Percentiles rank a stretch among this genome's conserved stretches.
phyloP scores from a whole-genome alignment of 2,888 invertebrate species.

The Hyles lineata region DNA sequence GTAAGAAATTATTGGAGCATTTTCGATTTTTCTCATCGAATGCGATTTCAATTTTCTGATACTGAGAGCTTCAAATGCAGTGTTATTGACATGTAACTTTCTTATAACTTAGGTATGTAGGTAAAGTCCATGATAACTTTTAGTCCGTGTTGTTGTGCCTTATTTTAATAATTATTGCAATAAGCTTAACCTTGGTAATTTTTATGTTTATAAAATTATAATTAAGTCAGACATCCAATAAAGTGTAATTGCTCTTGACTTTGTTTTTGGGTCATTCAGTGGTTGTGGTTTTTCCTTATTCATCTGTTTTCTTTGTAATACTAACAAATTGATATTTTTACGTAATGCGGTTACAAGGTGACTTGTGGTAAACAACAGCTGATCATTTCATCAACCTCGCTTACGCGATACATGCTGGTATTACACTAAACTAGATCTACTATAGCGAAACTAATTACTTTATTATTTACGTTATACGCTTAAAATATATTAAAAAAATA shows the following conservation, averaged over 20 bases:
- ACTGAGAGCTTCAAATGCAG: neutral
- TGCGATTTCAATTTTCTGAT: neutral
- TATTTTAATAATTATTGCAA: neutral
- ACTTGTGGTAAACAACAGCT: conserved; percentile 24
- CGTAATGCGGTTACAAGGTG: conserved; percentile 13
- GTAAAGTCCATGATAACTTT: neutral
- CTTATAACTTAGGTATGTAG: neutral
- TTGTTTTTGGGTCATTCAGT: conserved; percentile 43
- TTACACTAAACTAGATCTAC: neutral
- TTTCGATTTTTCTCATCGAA: neutral
- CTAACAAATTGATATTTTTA: conserved; percentile 7
- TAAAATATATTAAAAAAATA: no score
- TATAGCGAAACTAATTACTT: neutral
- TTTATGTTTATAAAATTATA: neutral
- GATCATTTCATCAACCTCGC: conserved; percentile 6
- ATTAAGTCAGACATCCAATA: conserved; percentile 7
- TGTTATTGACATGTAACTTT: neutral
- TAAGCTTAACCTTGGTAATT: neutral
- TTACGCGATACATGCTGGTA: neutral
- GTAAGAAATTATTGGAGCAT: neutral
- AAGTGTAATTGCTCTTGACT: conserved; percentile 41
- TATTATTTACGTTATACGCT: no score
- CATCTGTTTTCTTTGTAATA: conserved; percentile 22
- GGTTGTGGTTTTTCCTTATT: conserved; percentile 50
- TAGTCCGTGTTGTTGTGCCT: neutral